Conservation (phyloP, 2,888 invertebrate genomes). For the Tachina grossa region DNA sequence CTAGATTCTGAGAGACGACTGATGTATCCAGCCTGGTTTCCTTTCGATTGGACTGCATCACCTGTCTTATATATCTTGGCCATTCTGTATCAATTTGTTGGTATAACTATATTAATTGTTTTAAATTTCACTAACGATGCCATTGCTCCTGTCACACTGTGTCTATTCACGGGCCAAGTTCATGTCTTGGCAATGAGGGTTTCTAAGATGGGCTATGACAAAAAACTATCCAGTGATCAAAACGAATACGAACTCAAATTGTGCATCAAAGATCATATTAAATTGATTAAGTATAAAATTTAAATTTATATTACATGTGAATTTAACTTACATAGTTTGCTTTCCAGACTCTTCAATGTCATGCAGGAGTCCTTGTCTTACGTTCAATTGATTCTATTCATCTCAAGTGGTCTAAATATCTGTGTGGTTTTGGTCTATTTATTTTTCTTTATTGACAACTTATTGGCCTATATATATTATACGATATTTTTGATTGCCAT, state of each 20-base stretch:
- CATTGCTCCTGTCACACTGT: conserved; percentile 63
- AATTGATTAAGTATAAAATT: conserved; percentile 69
- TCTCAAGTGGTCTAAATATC: conserved; percentile 64
- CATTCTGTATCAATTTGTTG: conserved; percentile 68
- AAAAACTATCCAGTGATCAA: conserved; percentile 35
- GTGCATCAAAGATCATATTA: conserved; percentile 71
- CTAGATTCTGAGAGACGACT: conserved; percentile 61
- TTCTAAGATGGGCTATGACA: conserved; percentile 65
- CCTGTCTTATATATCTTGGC: conserved; percentile 54
- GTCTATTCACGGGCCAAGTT: conserved; percentile 71
- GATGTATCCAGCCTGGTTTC: conserved; percentile 73
- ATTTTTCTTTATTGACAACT: conserved; percentile 65
- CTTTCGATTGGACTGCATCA: conserved; percentile 69
- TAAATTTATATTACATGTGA: neutral
- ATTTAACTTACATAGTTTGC: neutral
- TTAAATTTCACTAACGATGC: conserved; percentile 69
- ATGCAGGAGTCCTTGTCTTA: conserved; percentile 60
- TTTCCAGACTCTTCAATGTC: conserved; percentile 61
- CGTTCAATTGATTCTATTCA: conserved; percentile 62
- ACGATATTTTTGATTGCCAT: conserved; percentile 59
- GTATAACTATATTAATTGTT: conserved; percentile 68
- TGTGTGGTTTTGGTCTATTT: conserved; percentile 68
- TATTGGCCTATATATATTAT: conserved; percentile 64
- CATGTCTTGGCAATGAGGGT: conserved; percentile 68
- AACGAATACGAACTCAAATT: conserved; percentile 62